Evolutionary conservation across 2,113 vertebrate genomes (phyloP).

Genomic region (Poicephalus gulielmi): DNA sequence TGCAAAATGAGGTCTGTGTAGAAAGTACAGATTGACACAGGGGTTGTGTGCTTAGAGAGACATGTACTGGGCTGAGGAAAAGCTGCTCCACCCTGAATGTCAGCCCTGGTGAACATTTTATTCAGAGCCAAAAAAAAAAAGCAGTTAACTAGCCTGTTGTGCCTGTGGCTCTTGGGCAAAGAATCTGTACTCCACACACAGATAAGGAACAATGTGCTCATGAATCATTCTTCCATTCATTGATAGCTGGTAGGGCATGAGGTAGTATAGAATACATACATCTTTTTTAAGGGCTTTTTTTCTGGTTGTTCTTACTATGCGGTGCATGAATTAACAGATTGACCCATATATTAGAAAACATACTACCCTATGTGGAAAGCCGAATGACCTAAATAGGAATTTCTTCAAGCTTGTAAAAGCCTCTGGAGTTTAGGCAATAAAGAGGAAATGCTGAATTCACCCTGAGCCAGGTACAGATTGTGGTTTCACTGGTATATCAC

Average conservation of each 20-base stretch:
- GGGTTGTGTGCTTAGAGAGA: not conserved
- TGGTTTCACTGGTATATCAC: not conserved
- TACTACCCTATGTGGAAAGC: not conserved
- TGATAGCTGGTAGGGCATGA: fast-evolving
- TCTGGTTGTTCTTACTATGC: not conserved
- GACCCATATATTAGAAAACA: not conserved
- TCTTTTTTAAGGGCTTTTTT: not conserved
- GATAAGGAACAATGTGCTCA: not conserved
- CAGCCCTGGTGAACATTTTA: not conserved
- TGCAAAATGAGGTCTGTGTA: not conserved
- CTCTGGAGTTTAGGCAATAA: not conserved
- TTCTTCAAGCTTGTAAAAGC: not conserved
- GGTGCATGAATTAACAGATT: not conserved
- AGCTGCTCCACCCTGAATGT: not conserved
- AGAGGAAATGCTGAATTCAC: not conserved
- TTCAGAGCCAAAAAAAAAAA: not conserved
- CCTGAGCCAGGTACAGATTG: not conserved
- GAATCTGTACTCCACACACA: not conserved
- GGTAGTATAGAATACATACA: not conserved
- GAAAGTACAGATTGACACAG: not conserved
- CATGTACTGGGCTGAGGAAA: not conserved
- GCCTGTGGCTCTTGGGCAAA: not conserved
- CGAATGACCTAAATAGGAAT: not conserved
- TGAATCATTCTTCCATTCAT: not conserved
- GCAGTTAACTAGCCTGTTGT: not conserved